Conservation (phyloP, 35 echinoderm and acorn worm genomes). For the Amphiura filiformis region DNA sequence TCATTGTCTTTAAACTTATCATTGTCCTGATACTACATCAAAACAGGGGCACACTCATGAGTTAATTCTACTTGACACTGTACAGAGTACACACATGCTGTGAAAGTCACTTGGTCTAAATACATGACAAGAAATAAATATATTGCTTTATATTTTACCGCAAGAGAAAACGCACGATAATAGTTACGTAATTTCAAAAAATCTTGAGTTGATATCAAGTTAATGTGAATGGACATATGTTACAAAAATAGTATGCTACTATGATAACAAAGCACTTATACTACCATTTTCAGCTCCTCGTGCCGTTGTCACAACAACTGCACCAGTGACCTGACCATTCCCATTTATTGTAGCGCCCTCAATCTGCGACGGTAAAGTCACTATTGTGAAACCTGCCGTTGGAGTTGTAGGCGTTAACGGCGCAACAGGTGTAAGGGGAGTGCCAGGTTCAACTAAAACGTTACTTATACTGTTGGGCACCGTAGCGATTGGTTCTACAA, state of each 20-base stretch:
- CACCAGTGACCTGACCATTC: background rate
- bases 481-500: slow-evolving; percentile 33
- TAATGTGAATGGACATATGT: no score
- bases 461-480: slow-evolving; percentile 64
- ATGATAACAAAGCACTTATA: background rate
- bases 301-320: background rate
- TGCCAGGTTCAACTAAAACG: slow-evolving; percentile 59
- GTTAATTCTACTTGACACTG: no score
- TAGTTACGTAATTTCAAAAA: no score
- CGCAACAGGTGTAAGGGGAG: slow-evolving; percentile 55
- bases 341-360: slow-evolving; percentile 12
- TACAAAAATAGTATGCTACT: background rate
- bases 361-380: slow-evolving; percentile 75
- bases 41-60: no score
- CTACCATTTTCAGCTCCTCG: background rate
- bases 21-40: no score
- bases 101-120: no score
- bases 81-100: no score
- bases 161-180: no score
- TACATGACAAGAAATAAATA: no score
- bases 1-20: no score
- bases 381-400: slow-evolving; percentile 65
- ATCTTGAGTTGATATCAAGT: no score
- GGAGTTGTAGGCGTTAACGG: slow-evolving; percentile 58
- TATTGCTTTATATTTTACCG: no score